Conservation (phyloP, 2,888 invertebrate genomes). For the Thera britannica region DNA sequence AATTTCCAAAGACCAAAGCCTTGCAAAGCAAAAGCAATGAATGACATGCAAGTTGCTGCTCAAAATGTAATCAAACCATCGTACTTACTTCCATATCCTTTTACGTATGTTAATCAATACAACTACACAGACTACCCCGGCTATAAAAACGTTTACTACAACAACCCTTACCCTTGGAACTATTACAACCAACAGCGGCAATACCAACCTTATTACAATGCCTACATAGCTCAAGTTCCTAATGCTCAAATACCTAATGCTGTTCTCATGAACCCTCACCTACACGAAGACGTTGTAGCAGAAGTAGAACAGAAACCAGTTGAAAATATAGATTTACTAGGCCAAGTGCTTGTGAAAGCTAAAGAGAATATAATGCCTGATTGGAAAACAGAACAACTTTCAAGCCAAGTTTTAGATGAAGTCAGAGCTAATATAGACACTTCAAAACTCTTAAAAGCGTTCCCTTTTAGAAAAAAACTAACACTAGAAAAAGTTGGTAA, state of each 20-base stretch:
- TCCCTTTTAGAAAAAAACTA: constrained; percentile 63
- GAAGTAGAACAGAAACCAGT: constrained; percentile 13
- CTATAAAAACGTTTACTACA: constrained; percentile 33
- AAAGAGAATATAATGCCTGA: constrained; percentile 42
- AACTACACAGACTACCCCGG: constrained; percentile 42
- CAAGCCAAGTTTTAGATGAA: constrained; percentile 62
- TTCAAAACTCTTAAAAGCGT: constrained; percentile 53
- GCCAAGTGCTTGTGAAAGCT: constrained; percentile 26
- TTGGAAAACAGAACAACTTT: constrained; percentile 69
- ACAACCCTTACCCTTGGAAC: constrained; percentile 51
- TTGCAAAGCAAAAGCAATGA: constrained; percentile 15
- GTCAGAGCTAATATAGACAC: constrained; percentile 65
- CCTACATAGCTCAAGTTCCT: constrained; percentile 39
- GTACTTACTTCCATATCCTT: constrained; percentile 62
- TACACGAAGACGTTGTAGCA: constrained; percentile 30
- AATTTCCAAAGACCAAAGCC: constrained; percentile 13
- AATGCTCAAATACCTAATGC: constrained; percentile 26
- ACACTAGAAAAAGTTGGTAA: constrained; percentile 70
- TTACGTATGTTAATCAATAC: constrained; percentile 56
- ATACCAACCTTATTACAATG: constrained; percentile 42
- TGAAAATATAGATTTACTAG: constrained; percentile 27
- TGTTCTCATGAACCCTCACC: constrained; percentile 46
- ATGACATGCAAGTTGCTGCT: constrained; percentile 29
- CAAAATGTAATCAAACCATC: constrained; percentile 48
- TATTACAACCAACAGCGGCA: constrained; percentile 45